These are phyloP conservation scores for Orchesella flavescens DNA, from an alignment of 2,888 invertebrate genomes.

Conservation along the genomic window DNA sequence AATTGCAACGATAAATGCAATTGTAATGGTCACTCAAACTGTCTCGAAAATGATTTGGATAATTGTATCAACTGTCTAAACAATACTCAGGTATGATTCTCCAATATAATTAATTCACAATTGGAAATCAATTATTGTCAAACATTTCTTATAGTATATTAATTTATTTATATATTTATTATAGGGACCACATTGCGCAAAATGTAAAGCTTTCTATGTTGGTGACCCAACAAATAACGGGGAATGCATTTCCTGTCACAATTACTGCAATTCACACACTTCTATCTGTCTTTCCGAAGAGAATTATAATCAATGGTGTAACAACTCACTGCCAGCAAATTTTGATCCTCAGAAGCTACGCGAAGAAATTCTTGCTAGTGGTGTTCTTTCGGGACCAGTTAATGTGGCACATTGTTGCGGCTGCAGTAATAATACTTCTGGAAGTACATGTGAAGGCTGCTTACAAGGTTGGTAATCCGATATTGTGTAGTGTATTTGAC, in stretches of 20 bases:
- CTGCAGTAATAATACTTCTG: conserved; percentile 88
- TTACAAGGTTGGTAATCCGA: conserved; percentile 80
- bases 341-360: conserved; percentile 38
- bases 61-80: conserved; percentile 89
- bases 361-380: conserved; percentile 53
- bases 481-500: neutral
- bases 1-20: conserved; percentile 95
- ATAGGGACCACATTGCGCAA: conserved; percentile 90
- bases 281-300: conserved; percentile 81
- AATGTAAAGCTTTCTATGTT: conserved; percentile 91
- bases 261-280: conserved; percentile 93
- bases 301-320: conserved; percentile 68
- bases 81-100: conserved; percentile 83
- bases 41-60: conserved; percentile 89
- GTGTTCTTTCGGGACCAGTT: conserved; percentile 76
- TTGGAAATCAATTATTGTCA: conserved; percentile 72
- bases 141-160: conserved; percentile 71
- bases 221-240: conserved; percentile 89
- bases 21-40: conserved; percentile 95
- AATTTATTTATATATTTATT: neutral
- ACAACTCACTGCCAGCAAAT: conserved; percentile 29
- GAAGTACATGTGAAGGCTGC: conserved; percentile 87
- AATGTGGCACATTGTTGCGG: conserved; percentile 87
- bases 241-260: conserved; percentile 88
- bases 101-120: neutral